Conservation (phyloP, 2,797 vertebrate species). For the Platalea minor region DNA sequence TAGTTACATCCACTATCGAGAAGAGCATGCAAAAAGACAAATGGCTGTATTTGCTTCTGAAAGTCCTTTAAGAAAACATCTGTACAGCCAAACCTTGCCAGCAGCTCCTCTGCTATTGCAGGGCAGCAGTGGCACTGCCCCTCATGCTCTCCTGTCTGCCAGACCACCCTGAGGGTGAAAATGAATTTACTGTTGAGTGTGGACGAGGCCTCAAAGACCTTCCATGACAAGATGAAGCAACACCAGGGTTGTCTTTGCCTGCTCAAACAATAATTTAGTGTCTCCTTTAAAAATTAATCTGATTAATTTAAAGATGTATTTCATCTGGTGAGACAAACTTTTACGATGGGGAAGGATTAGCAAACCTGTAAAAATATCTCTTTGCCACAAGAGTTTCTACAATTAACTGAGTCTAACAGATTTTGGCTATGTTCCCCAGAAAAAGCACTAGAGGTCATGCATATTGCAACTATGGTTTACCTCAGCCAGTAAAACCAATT, state of each 20-base stretch:
- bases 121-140: not conserved
- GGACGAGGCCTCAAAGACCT: not conserved
- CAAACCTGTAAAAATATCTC: not conserved
- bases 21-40: not conserved
- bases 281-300: not conserved
- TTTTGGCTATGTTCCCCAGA: not conserved
- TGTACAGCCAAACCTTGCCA: not conserved
- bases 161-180: not conserved
- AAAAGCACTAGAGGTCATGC: not conserved
- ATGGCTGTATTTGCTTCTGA: not conserved
- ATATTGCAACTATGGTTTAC: not conserved
- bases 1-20: not conserved
- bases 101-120: not conserved
- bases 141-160: not conserved
- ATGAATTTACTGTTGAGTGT: not conserved
- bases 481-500: not conserved
- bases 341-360: not conserved
- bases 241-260: not conserved
- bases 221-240: not conserved
- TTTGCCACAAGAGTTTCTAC: not conserved
- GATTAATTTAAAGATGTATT: not conserved
- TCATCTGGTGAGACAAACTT: not conserved
- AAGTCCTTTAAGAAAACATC: not conserved
- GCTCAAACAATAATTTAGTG: not conserved
- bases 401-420: not conserved